These are phyloP conservation scores for Apodemus speciosus DNA, from an alignment of 2,113 vertebrate species.

Conservation along the genomic window DNA sequence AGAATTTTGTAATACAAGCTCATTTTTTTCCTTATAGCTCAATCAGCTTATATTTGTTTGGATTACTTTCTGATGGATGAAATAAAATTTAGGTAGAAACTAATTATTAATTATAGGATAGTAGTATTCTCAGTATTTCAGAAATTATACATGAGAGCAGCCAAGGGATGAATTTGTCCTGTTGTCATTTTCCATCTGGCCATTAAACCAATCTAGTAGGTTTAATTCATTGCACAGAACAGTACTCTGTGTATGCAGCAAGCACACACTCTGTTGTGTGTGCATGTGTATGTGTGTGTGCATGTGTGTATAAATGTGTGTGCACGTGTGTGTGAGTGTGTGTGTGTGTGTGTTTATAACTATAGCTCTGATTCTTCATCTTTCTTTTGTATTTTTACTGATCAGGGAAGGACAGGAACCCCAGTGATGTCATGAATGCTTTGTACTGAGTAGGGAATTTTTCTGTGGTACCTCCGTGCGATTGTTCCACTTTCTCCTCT, in stretches of 20 bases:
- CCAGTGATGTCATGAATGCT: background rate
- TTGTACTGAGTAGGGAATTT: background rate
- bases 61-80: background rate
- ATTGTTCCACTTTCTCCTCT: background rate
- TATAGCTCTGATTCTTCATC: background rate
- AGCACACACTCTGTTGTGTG: too few species aligned
- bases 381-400: background rate
- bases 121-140: background rate
- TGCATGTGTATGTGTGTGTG: too few species aligned
- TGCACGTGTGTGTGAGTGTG: background rate
- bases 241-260: background rate
- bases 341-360: background rate
- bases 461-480: too few species aligned
- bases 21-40: background rate
- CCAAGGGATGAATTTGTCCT: background rate
- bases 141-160: background rate
- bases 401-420: accelerated
- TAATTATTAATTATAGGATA: background rate
- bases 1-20: background rate
- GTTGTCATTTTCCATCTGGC: background rate
- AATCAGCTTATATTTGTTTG: background rate
- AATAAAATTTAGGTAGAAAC: background rate
- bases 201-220: background rate
- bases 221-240: background rate
- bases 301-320: background rate